phyloP scores from a whole-genome alignment of 2,113 vertebrate species.

The Proterorhinus semilunaris region DNA sequence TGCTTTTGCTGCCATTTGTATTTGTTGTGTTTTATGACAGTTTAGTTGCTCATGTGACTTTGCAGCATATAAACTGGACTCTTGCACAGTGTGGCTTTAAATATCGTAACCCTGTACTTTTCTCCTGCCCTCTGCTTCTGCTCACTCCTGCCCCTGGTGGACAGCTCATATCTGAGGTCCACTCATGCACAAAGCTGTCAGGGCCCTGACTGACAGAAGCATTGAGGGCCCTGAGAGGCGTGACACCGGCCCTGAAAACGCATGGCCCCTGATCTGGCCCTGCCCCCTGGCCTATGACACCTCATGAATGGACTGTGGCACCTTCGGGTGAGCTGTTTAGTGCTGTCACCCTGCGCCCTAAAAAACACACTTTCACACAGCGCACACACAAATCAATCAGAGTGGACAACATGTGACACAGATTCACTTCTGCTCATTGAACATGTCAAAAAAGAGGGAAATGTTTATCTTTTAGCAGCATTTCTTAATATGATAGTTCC shows the following conservation, averaged over 20 bases:
- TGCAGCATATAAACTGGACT: too few species aligned
- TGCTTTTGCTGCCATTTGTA: too few species aligned
- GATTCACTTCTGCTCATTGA: not conserved
- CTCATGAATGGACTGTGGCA: constrained; percentile 14
- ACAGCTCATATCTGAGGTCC: constrained; percentile 24
- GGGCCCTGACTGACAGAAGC: constrained; percentile 58
- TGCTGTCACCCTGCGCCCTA: constrained; percentile 20
- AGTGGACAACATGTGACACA: not conserved
- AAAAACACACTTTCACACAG: not conserved
- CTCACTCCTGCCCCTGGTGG: constrained; percentile 14
- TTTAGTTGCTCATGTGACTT: too few species aligned
- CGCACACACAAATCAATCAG: not conserved
- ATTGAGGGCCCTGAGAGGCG: constrained; percentile 43
- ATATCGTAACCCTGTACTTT: not conserved
- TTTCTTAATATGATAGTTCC: too few species aligned
- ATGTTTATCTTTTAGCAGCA: too few species aligned
- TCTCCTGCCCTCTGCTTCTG: constrained; percentile 25
- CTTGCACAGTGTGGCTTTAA: not conserved
- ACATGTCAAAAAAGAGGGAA: not conserved
- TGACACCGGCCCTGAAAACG: constrained; percentile 31
- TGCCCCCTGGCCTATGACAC: constrained; percentile 46
- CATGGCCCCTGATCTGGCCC: constrained; percentile 11
- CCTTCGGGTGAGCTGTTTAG: constrained; percentile 38
- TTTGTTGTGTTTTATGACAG: too few species aligned
- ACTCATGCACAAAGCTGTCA: constrained; percentile 16